Evolutionary conservation across 2,113 vertebrate genomes (phyloP).

Genomic region (Elgaria multicarinata): DNA sequence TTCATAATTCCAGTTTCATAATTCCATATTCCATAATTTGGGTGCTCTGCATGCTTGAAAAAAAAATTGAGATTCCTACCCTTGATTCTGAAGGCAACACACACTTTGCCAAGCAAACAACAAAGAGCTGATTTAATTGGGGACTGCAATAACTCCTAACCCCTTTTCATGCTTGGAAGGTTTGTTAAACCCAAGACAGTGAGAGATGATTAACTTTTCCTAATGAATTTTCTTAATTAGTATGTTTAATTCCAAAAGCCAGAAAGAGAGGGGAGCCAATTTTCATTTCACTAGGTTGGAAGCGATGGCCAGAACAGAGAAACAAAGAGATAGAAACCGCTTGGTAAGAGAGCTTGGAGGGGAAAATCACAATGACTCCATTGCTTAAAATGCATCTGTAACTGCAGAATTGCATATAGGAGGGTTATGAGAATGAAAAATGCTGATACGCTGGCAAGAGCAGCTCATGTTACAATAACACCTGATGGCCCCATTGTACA

Average conservation of each 20-base stretch:
- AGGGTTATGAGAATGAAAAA: background rate
- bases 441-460: background rate
- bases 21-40: background rate
- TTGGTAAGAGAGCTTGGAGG: background rate
- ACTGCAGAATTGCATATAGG: background rate
- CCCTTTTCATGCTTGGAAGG: constrained; percentile 8
- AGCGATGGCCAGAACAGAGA: background rate
- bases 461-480: background rate
- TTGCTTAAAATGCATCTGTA: background rate
- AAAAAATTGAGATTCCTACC: background rate
- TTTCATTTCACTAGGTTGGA: background rate
- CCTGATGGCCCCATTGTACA: background rate
- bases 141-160: background rate
- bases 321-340: constrained; percentile 5
- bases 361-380: background rate
- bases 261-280: constrained; percentile 15
- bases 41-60: too few relatives aligned
- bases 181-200: constrained; percentile 24
- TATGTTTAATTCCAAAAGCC: constrained; percentile 8
- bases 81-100: background rate
- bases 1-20: background rate
- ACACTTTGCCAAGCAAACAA: constrained; percentile 12
- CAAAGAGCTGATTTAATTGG: constrained; percentile 4
- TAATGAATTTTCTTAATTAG: constrained; percentile 42
- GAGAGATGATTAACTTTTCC: constrained; percentile 39